Base-by-base conservation (phyloP, 2,113 vertebrate species). In the Nipponia nippon region DNA sequence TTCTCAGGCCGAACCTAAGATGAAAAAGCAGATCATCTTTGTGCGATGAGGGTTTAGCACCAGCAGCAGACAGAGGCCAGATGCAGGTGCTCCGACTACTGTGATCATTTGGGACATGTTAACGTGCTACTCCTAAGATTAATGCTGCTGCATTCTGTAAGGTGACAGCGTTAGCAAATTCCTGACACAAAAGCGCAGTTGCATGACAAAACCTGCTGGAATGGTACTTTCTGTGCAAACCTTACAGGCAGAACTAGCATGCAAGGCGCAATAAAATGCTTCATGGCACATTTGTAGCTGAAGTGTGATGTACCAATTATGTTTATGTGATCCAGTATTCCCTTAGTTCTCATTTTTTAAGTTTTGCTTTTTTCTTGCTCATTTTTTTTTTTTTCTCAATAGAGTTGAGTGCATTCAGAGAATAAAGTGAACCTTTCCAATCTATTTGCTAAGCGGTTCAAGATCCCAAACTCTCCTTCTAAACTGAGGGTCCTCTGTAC, bases 171-270 rank as follows among this genome's bases (percentile, higher is more conserved):
- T 75, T 92, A 86, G 79, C 67, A 80, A 94, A 93, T 90, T 78
- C 81, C 76, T 55, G 90, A 89, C 86, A 94, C 61, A 90, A 81
- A 96, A 81, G 71, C 3, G 0, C 42, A 63, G 26, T 67, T 66
- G 58, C 10, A 10, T 80, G 82, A 90, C 79, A 95, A 95, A 97
- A 52, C 86, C 95, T 84, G 72, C 80, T 81, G 63, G 66, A 94
- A 77, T 52, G 22, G 50, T 81, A 59, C 50, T 87, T 89, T 70
- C 67, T 86, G 88, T 71, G 75, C 42, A 93, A 83, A 87, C 32
- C 59, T 86, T 83, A 75, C 76, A 83, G 86, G 65, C 67, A 93
- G 83, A 87, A 77, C 38, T 47, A 50, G 32, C 20, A 92, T 75
- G 26, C 1, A 3, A 89, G 42, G 47, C 0, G 1, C 83, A 83